Base-by-base conservation (phyloP, 2,888 invertebrate species). In the Lamellibrachia satsuma region DNA sequence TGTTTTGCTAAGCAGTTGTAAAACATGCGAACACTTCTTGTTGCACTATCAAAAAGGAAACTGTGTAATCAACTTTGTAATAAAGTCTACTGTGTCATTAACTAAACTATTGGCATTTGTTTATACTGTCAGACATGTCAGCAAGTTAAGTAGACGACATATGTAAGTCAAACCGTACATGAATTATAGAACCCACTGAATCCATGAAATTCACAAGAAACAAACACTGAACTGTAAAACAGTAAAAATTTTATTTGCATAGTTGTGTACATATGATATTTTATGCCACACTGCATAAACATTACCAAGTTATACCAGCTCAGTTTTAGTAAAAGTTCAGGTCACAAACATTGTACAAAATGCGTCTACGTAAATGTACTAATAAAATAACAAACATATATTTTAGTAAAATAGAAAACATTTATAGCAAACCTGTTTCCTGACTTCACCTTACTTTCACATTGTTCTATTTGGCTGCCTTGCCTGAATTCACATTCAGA, bases 21-120 rank as follows among this genome's bases (percentile, higher is more conserved):
- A 75, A 4, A 15, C n/a, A 75, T 75, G 75, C n/a, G 75, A 75
- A 75, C 75, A 75, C n/a, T 75, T 15, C 75, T 75, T 15, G 22
- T 75, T 75, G 75, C 75, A 75, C 75, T 22, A 75, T 75, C 75
- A 75, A 75, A 75, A 75, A 75, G 75, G 75, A 75, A 75, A 75
- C 75, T 75, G 2, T 55, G n/a, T 75, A 75, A 75, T 75, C 75
- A 75, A 75, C 75, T 75, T 75, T 75, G 75, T 75, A 75, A 75
- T 75, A 75, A 75, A 75, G 75, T 75, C n/a, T 75, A 75, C 75
- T 3, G 75, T 75, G 75, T 75, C 75, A 75, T 75, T 75, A 75
- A 75, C 15, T 22, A 15, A 75, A 75, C 75, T 22, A 6, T 55
- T 75, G 15, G 75, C 22, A 22, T 75, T n/a, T 75, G 75, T 75